Evolutionary conservation across 1,140 invertebrate genomes (phyloP).

Genomic region (Drosophila dunni): DNA sequence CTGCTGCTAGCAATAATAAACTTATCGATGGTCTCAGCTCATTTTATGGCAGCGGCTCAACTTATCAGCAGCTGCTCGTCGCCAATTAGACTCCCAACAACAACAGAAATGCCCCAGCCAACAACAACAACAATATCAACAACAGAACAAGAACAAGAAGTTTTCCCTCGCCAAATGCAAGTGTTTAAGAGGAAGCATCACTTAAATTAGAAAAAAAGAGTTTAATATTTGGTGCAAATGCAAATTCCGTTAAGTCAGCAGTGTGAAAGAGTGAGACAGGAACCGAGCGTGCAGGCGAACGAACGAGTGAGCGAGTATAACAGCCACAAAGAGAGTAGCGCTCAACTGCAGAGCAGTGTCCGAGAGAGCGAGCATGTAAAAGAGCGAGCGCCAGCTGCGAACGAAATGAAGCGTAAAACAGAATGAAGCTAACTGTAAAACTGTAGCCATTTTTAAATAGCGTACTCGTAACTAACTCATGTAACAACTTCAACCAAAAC

Average conservation of each 20-base stretch:
- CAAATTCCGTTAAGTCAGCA: background rate
- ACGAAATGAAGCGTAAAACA: constrained; percentile 3
- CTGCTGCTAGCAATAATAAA: constrained; percentile 62
- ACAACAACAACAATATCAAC: background rate
- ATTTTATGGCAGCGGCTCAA: constrained; percentile 75
- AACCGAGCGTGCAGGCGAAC: background rate
- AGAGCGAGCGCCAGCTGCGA: background rate
- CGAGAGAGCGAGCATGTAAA: background rate
- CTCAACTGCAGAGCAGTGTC: no score
- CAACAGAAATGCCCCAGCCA: background rate
- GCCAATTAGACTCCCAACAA: constrained; percentile 66
- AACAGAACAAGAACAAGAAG: background rate
- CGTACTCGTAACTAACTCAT: constrained; percentile 10
- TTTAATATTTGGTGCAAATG: constrained; percentile 1
- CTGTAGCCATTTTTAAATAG: constrained; percentile 15
- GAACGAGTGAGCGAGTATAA: background rate
- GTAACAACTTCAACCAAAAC: constrained; percentile 7
- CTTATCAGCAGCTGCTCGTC: constrained; percentile 81
- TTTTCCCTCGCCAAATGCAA: background rate
- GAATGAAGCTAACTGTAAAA: constrained; percentile 11
- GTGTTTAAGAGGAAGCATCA: background rate
- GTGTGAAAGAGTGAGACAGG: background rate
- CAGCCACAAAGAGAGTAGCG: no score
- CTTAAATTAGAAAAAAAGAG: background rate
- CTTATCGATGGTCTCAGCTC: constrained; percentile 82